A percentile compares a stretch with the other conserved stretches of the same genome.
Conservation (phyloP, 1,140 invertebrate genomes). For the Diorhabda sublineata region DNA sequence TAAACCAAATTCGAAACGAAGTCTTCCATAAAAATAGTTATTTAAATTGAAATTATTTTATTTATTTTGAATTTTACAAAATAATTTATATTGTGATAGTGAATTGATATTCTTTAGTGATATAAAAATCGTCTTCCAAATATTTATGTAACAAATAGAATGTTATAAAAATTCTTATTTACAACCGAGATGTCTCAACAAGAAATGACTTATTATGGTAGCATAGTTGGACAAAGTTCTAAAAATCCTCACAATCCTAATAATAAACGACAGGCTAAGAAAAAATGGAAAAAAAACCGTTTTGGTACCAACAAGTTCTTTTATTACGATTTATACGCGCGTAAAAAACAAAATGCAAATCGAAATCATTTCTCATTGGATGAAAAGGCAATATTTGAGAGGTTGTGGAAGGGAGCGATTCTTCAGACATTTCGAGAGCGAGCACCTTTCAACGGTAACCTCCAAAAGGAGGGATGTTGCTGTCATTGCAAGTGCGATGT, state of each 20-base stretch:
- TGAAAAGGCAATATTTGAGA: conserved; percentile 57
- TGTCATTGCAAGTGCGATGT: conserved; percentile 44
- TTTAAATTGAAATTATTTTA: background rate
- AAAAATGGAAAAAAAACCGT: background rate
- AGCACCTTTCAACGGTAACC: conserved; percentile 38
- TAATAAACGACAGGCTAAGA: background rate
- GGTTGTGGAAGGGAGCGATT: conserved; percentile 60
- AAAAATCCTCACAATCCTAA: background rate
- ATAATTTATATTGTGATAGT: background rate
- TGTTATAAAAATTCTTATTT: background rate
- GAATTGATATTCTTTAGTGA: background rate
- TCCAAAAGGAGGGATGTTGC: conserved; percentile 42
- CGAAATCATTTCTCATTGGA: conserved; percentile 47
- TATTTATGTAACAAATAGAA: background rate
- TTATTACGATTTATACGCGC: conserved; percentile 10
- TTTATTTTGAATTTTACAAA: too few relatives aligned
- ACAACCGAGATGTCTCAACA: background rate
- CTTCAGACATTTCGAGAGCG: conserved; percentile 44
- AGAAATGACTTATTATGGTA: background rate
- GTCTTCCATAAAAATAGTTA: conserved; percentile 39
- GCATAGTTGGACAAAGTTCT: background rate
- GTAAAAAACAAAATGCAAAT: conserved; percentile 10
- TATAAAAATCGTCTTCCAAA: background rate
- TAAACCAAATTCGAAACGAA: conserved; percentile 18
- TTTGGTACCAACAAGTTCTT: background rate